phyloP scores from a whole-genome alignment of 2,797 vertebrate species.

The Oreochromis grahami region DNA sequence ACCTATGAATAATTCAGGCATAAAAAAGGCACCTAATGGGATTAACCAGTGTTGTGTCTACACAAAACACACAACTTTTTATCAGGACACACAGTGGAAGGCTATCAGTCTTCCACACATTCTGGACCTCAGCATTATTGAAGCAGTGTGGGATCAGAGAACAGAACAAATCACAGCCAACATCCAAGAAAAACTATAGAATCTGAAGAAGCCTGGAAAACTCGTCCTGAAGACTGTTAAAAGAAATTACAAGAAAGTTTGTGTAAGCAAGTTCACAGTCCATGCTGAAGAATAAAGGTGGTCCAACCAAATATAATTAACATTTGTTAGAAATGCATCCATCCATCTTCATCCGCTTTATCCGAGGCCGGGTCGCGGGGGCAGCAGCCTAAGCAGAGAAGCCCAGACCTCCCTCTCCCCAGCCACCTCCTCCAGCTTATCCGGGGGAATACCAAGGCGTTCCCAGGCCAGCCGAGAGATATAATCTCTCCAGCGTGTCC shows the following conservation, averaged over 20 bases:
- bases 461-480: too few relatives aligned
- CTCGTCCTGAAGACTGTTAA: neutral
- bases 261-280: fast-evolving
- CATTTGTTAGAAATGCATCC: fast-evolving
- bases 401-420: too few relatives aligned
- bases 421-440: too few relatives aligned
- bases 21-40: neutral
- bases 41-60: neutral
- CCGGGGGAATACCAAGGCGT: too few relatives aligned
- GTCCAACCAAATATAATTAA: neutral
- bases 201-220: neutral
- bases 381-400: too few relatives aligned
- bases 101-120: neutral
- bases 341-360: too few relatives aligned
- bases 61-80: neutral
- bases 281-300: neutral
- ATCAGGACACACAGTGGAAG: fast-evolving
- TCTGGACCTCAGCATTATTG: neutral
- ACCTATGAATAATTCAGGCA: neutral
- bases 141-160: neutral
- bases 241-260: neutral
- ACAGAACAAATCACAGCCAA: neutral
- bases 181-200: neutral
- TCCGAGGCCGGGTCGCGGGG: too few relatives aligned
- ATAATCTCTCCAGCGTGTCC: too few relatives aligned